Evolutionary conservation across 1,140 invertebrate species (phyloP).

Genomic region (Plectrocnemia conspersa): DNA sequence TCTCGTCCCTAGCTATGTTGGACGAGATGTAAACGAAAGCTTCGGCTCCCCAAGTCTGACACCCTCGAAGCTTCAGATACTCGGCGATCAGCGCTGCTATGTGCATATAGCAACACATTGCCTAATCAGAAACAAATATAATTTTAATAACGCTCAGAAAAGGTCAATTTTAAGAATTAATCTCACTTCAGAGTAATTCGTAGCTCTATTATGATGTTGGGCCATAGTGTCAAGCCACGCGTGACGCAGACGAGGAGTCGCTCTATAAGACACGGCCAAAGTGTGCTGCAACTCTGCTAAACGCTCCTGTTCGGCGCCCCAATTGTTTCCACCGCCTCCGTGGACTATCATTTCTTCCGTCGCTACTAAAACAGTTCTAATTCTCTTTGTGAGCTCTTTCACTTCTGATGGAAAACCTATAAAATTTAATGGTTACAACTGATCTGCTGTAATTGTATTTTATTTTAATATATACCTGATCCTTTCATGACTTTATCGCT

Average conservation of each 20-base stretch:
- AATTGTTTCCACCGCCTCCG: slow-evolving; percentile 59
- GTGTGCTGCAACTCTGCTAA: slow-evolving; percentile 89
- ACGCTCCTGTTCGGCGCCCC: slow-evolving; percentile 78
- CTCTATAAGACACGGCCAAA: slow-evolving; percentile 90
- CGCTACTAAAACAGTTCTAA: slow-evolving; percentile 89
- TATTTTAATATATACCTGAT: slow-evolving; percentile 53
- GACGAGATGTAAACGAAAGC: slow-evolving; percentile 76
- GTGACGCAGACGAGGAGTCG: slow-evolving; percentile 85
- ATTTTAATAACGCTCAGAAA: too few species aligned
- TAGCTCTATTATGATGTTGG: slow-evolving; percentile 72
- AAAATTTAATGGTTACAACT: slow-evolving; percentile 11
- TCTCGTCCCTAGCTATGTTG: slow-evolving; percentile 82
- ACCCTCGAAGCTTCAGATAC: slow-evolving; percentile 76
- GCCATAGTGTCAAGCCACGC: slow-evolving; percentile 94
- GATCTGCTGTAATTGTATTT: slow-evolving; percentile 11
- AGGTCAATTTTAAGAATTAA: neutral
- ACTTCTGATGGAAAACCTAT: slow-evolving; percentile 80
- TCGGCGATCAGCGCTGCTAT: slow-evolving; percentile 90
- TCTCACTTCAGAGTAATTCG: slow-evolving; percentile 72
- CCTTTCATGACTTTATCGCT: slow-evolving; percentile 93
- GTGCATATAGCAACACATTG: slow-evolving; percentile 83
- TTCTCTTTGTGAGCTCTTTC: slow-evolving; percentile 85
- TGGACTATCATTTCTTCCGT: slow-evolving; percentile 84
- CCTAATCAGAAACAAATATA: slow-evolving; percentile 50
- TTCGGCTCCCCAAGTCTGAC: slow-evolving; percentile 72